Percentiles rank a stretch among this genome's conserved stretches.
phyloP scores from a whole-genome alignment of 2,113 vertebrate species.

The Terrapene triunguis region DNA sequence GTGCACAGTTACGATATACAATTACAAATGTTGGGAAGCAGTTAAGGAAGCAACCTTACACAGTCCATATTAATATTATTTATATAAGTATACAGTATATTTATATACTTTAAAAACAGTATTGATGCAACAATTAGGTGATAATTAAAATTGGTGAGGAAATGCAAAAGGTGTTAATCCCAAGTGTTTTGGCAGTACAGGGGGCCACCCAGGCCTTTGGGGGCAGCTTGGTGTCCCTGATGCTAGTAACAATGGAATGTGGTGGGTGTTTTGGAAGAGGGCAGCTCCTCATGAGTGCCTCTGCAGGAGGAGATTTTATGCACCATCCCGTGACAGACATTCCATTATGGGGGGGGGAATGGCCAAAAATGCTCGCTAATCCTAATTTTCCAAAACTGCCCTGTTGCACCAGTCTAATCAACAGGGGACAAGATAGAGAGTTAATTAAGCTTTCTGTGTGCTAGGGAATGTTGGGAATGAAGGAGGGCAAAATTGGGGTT shows the following conservation, averaged over 20 bases:
- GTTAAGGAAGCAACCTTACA: constrained; percentile 55
- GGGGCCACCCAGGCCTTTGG: not conserved
- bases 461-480: not conserved
- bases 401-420: not conserved
- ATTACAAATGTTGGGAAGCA: not conserved
- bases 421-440: not conserved
- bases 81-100: constrained; percentile 50
- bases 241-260: not conserved
- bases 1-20: not conserved
- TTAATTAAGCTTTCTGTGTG: not conserved
- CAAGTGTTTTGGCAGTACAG: constrained; percentile 4
- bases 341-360: not conserved
- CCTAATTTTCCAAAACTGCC: not conserved
- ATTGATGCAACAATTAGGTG: not conserved
- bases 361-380: not conserved
- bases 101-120: constrained; percentile 19
- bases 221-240: not conserved
- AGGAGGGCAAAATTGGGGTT: not conserved
- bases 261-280: not conserved
- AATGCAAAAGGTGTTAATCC: not conserved
- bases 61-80: constrained; percentile 33
- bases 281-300: not conserved
- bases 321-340: not conserved
- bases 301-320: not conserved
- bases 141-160: not conserved